Percentiles rank a stretch among this genome's conserved stretches.
phyloP scores from a whole-genome alignment of 23 tunicate species.

The Trididemnum clinides region DNA sequence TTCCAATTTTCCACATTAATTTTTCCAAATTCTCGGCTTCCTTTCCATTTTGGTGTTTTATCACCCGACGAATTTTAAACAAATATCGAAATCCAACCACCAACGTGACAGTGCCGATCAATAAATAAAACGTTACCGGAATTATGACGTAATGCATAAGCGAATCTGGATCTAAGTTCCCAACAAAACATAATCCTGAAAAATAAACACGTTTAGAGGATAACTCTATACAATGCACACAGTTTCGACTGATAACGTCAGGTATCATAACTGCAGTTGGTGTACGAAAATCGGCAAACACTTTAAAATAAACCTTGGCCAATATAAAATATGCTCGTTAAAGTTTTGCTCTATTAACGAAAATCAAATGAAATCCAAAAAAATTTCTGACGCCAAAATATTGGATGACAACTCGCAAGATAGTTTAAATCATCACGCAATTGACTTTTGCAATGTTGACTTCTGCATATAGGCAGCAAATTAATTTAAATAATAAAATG shows the following conservation, averaged over 20 bases:
- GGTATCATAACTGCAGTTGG: no score
- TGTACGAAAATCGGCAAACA: background rate
- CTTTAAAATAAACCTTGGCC: background rate
- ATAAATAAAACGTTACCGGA: conserved; percentile 64
- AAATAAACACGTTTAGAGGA: background rate
- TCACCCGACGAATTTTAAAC: conserved; percentile 73
- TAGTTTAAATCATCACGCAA: no score
- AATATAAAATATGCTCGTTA: no score
- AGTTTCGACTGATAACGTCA: no score
- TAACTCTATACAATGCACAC: no score
- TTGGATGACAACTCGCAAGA: no score
- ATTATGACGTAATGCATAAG: conserved; percentile 74
- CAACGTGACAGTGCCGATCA: conserved; percentile 60
- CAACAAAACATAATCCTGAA: conserved; percentile 81
- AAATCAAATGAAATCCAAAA: no score
- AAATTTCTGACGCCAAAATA: no score
- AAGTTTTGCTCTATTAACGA: no score
- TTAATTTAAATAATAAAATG: no score
- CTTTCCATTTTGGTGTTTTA: conserved; percentile 35
- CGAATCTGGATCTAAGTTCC: conserved; percentile 65
- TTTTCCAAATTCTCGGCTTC: conserved; percentile 66
- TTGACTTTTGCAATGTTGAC: no score
- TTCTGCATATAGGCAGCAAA: no score
- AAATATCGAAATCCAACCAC: conserved; percentile 56
- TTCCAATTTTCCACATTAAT: conserved; percentile 62